phyloP scores from a whole-genome alignment of 2,113 vertebrate species.

The Sialia sialis region DNA sequence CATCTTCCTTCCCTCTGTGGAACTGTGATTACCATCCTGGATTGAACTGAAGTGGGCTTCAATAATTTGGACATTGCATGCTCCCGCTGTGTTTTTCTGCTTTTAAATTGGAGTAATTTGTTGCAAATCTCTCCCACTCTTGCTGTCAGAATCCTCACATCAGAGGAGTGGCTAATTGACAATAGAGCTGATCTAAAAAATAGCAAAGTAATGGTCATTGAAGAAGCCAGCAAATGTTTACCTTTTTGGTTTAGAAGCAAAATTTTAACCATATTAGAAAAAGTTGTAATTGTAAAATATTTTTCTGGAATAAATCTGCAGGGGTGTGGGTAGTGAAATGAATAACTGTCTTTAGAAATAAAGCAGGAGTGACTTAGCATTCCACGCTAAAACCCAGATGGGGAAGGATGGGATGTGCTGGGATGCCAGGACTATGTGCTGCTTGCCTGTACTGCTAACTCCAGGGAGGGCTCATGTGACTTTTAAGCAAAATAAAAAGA shows the following conservation, averaged over 20 bases:
- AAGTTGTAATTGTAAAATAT: background rate
- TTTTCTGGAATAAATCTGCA: background rate
- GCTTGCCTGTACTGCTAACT: background rate
- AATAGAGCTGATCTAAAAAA: background rate
- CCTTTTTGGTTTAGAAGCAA: background rate
- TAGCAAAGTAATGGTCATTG: background rate
- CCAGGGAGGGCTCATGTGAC: background rate
- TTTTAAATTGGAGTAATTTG: slow-evolving; percentile 10
- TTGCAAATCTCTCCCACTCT: background rate
- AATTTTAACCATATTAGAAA: background rate
- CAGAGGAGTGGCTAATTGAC: background rate
- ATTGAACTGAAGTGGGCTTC: background rate
- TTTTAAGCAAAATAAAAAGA: background rate
- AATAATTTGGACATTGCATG: background rate
- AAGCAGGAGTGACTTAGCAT: background rate
- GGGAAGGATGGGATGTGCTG: background rate
- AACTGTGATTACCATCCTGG: background rate
- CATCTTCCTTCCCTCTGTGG: background rate
- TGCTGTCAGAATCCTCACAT: background rate
- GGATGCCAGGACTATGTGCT: background rate
- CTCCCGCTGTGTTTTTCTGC: slow-evolving; percentile 13
- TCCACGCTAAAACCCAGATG: background rate
- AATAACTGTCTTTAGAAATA: background rate
- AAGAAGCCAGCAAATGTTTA: background rate
- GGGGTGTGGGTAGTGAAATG: background rate